These are phyloP conservation scores for Eumacrocentrus americanus DNA, from an alignment of 2,888 invertebrate genomes.

Conservation along the genomic window DNA sequence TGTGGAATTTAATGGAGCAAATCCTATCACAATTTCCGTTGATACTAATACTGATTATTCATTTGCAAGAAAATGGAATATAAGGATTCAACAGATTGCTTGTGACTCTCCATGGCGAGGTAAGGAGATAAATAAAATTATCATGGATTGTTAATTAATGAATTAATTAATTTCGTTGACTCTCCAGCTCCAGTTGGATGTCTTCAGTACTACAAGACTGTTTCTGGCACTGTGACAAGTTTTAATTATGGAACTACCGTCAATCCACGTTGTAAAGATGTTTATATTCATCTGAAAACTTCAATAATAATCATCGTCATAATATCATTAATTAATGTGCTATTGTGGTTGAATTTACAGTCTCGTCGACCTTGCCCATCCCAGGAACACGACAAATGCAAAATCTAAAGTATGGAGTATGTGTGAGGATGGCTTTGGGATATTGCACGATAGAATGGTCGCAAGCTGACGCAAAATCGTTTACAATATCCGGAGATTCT, in stretches of 20 bases:
- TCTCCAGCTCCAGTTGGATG: slow-evolving; percentile 77
- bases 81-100: slow-evolving; percentile 74
- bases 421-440: slow-evolving; percentile 75
- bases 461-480: slow-evolving; percentile 67
- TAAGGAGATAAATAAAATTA: slow-evolving; percentile 49
- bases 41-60: slow-evolving; percentile 68
- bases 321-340: slow-evolving; percentile 2
- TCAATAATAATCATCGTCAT: background rate
- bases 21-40: slow-evolving; percentile 72
- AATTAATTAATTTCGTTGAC: background rate
- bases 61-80: slow-evolving; percentile 73
- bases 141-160: background rate
- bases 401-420: slow-evolving; percentile 78
- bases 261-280: slow-evolving; percentile 61
- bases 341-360: slow-evolving; percentile 18
- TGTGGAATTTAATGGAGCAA: slow-evolving; percentile 74
- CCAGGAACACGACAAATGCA: slow-evolving; percentile 74
- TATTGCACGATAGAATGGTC: slow-evolving; percentile 76
- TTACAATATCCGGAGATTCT: slow-evolving; percentile 75
- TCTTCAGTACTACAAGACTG: slow-evolving; percentile 73
- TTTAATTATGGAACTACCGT: slow-evolving; percentile 77
- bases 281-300: background rate
- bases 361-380: slow-evolving; percentile 18
- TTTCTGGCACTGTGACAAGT: slow-evolving; percentile 71
- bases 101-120: slow-evolving; percentile 75